Conservation (phyloP, 2,797 vertebrate species). For the Sebastes glaucus region DNA sequence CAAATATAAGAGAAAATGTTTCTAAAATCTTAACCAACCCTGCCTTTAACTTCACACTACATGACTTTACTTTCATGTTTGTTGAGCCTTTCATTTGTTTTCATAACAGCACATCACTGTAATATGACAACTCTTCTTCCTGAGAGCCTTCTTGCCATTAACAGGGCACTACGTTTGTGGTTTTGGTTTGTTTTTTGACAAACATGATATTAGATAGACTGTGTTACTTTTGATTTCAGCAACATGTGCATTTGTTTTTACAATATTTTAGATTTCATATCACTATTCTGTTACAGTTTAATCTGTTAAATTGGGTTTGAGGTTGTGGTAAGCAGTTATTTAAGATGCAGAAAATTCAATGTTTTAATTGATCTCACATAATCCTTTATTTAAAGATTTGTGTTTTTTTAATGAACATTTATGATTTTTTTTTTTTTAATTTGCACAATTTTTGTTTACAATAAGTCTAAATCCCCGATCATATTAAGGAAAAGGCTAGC, state of each 20-base stretch:
- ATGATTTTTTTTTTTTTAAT: neutral
- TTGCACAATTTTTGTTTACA: slow-evolving; percentile 9
- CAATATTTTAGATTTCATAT: neutral
- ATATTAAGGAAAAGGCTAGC: neutral
- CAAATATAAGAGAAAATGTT: too few relatives aligned
- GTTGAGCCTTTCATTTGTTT: neutral
- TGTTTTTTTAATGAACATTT: neutral
- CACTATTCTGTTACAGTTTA: neutral
- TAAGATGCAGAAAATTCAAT: neutral
- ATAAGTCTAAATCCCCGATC: slow-evolving; percentile 6
- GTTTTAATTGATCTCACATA: neutral
- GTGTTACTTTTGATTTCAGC: neutral
- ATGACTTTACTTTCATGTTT: neutral
- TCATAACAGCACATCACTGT: neutral
- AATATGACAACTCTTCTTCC: neutral
- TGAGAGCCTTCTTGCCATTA: neutral
- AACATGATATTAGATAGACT: neutral
- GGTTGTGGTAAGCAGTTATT: neutral
- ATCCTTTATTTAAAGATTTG: neutral
- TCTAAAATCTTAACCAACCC: too few relatives aligned
- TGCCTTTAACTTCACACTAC: too few relatives aligned
- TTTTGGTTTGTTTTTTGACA: slow-evolving; percentile 4
- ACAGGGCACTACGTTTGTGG: neutral
- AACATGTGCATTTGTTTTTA: neutral
- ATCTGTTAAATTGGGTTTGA: neutral